Conservation (phyloP, 2,888 invertebrate species). For the Tetheella fluctuosa region DNA sequence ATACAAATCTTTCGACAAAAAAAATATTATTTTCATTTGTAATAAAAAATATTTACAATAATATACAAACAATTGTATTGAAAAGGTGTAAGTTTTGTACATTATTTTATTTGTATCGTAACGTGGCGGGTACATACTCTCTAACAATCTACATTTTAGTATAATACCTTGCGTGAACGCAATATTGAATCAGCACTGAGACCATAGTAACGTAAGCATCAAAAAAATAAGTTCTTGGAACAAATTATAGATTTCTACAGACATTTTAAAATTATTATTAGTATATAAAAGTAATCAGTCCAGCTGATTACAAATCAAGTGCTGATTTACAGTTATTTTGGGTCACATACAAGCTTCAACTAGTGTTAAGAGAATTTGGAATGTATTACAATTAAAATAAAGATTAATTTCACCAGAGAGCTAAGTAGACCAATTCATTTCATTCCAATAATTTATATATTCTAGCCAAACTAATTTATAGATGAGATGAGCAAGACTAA, state of each 20-base stretch:
- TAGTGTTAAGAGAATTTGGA: constrained; percentile 57
- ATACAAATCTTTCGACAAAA: neutral
- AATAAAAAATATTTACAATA: constrained; percentile 7
- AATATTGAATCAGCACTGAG: neutral
- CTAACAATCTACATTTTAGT: constrained; percentile 6
- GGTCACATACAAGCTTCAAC: neutral
- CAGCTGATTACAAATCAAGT: constrained; percentile 12
- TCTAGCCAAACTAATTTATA: constrained; percentile 11
- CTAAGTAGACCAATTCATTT: neutral
- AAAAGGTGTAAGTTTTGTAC: neutral
- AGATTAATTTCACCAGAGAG: constrained; percentile 15
- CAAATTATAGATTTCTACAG: neutral
- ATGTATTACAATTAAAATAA: constrained; percentile 52
- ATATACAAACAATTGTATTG: constrained; percentile 2
- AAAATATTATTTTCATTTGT: neutral
- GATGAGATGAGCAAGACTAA: neutral
- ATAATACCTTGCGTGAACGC: neutral
- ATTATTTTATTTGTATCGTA: neutral
- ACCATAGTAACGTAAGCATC: no score
- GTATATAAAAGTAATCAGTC: neutral
- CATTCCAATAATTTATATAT: neutral
- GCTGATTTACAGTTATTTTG: neutral
- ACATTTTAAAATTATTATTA: neutral
- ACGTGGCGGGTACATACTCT: neutral
- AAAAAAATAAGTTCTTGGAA: no score